Evolutionary conservation across 2,888 invertebrate species (phyloP).

Genomic region (Agriopis leucophaearia): DNA sequence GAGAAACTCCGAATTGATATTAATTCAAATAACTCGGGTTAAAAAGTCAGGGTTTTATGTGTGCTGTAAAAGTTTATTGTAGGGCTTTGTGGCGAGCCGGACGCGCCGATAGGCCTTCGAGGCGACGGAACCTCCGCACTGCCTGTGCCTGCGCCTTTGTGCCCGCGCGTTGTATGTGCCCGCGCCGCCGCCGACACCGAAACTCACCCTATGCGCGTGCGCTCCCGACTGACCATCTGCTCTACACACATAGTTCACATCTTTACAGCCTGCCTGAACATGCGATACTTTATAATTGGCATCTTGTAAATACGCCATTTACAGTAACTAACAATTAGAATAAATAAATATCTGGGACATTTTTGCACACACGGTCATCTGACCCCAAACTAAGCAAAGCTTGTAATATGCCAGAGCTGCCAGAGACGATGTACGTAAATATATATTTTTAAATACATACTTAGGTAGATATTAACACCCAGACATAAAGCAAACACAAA

Average conservation of each 20-base stretch:
- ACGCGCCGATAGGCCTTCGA: slow-evolving; percentile 80
- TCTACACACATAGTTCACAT: slow-evolving; percentile 22
- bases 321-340: background rate
- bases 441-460: no score
- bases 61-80: slow-evolving; percentile 85
- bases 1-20: slow-evolving; percentile 86
- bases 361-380: no score
- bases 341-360: no score
- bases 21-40: slow-evolving; percentile 86
- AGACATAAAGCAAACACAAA: no score
- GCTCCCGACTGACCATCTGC: slow-evolving; percentile 48
- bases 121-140: slow-evolving; percentile 68
- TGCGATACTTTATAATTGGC: slow-evolving; percentile 25
- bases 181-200: slow-evolving; percentile 30
- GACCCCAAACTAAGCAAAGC: no score
- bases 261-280: slow-evolving; percentile 23
- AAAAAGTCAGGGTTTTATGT: slow-evolving; percentile 86
- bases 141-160: slow-evolving; percentile 56
- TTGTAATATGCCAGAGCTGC: no score
- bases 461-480: no score
- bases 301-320: slow-evolving; percentile 7
- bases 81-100: slow-evolving; percentile 84
- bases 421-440: no score
- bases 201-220: slow-evolving; percentile 55
- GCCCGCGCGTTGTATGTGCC: slow-evolving; percentile 37